Evolutionary conservation across 2,113 vertebrate species (phyloP).

Genomic region (Lipotes vexillifer): DNA sequence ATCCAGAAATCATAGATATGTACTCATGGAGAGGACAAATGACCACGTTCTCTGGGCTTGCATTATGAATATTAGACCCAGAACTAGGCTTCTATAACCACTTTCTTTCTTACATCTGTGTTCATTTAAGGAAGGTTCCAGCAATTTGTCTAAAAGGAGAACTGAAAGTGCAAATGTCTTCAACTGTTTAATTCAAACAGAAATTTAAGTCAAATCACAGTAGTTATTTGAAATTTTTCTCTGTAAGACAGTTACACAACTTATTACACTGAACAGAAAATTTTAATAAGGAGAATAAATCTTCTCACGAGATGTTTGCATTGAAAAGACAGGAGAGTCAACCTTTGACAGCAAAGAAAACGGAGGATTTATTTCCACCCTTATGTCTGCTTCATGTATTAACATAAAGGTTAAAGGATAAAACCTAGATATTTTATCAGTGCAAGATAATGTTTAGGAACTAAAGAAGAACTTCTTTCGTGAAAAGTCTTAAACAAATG

Average conservation of each 20-base stretch:
- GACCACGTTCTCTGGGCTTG: background rate
- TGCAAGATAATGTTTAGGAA: background rate
- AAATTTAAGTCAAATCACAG: slow-evolving; percentile 59
- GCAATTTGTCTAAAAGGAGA: slow-evolving; percentile 35
- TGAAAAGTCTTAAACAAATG: background rate
- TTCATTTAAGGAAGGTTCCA: background rate
- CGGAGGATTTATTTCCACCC: background rate
- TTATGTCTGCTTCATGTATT: background rate
- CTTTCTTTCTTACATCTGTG: slow-evolving; percentile 28
- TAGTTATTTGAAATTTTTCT: slow-evolving; percentile 44
- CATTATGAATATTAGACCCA: background rate
- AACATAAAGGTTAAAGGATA: background rate
- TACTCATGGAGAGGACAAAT: background rate
- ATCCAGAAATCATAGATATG: background rate
- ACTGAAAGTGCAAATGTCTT: background rate
- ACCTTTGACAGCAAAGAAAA: background rate
- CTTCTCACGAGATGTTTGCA: background rate
- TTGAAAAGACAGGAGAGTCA: background rate
- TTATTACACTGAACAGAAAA: background rate
- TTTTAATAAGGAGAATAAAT: slow-evolving; percentile 10
- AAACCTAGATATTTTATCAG: background rate
- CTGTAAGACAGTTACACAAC: background rate
- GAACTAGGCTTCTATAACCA: background rate
- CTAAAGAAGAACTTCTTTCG: background rate
- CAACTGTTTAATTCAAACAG: slow-evolving; percentile 41